Conservation (phyloP, 1,140 invertebrate genomes). For the Drosophila subobscura region DNA sequence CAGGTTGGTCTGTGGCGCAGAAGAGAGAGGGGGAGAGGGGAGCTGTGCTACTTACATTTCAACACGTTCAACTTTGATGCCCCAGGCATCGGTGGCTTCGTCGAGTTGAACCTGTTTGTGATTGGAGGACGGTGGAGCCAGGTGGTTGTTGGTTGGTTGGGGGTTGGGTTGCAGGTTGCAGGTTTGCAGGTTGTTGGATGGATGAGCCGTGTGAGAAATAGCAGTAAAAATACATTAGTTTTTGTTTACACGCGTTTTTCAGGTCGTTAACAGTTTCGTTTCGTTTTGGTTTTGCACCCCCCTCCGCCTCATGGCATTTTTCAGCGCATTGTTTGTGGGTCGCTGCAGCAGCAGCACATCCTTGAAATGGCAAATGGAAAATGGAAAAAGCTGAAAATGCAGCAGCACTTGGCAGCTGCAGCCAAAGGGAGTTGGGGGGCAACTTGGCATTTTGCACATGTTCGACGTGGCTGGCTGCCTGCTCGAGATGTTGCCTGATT, state of each 20-base stretch:
- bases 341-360: conserved; percentile 55
- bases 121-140: conserved; percentile 53
- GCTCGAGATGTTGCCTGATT: conserved; percentile 61
- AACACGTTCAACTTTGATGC: conserved; percentile 97
- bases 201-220: conserved; percentile 65
- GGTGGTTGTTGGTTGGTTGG: conserved; percentile 21
- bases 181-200: conserved; percentile 21
- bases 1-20: conserved; percentile 25
- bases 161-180: conserved; percentile 9
- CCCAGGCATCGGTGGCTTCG: conserved; percentile 97
- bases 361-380: conserved; percentile 72
- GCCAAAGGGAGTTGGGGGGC: conserved; percentile 36
- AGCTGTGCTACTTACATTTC: conserved; percentile 92
- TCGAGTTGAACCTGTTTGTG: conserved; percentile 90
- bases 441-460: conserved; percentile 72
- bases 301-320: conserved; percentile 26
- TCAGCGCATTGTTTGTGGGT: conserved; percentile 61
- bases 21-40: conserved; percentile 18
- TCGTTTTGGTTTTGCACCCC: conserved; percentile 34
- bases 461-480: conserved; percentile 64
- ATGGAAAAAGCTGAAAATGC: conserved; percentile 63
- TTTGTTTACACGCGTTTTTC: conserved; percentile 77
- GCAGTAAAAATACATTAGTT: conserved; percentile 81
- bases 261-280: conserved; percentile 75
- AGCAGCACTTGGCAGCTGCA: conserved; percentile 56